Evolutionary conservation across 2,113 vertebrate genomes (phyloP).

Genomic region (Solea senegalensis): DNA sequence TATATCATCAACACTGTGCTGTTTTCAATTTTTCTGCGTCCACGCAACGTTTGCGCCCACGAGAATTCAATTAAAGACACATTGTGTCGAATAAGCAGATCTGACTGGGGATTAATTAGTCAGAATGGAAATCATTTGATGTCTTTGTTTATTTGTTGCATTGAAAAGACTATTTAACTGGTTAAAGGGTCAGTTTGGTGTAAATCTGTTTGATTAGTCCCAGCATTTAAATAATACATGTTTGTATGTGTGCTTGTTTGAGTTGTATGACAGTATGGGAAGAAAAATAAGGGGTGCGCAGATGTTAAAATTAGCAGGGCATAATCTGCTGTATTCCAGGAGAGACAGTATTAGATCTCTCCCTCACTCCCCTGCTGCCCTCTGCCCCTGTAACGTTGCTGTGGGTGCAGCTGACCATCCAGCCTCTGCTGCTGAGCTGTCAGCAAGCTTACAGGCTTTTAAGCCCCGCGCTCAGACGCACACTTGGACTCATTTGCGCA

Average conservation of each 20-base stretch:
- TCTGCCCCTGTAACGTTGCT: conserved; percentile 32
- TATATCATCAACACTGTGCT: background rate
- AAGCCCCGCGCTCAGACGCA: conserved; percentile 53
- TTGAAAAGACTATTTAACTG: background rate
- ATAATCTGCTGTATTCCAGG: conserved; percentile 55
- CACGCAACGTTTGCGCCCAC: conserved; percentile 49
- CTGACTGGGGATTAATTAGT: conserved; percentile 32
- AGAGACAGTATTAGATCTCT: conserved; percentile 29
- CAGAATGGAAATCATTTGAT: conserved; percentile 12
- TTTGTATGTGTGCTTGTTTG: background rate
- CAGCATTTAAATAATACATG: too few relatives aligned
- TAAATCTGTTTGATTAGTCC: background rate
- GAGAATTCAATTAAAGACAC: conserved; percentile 39
- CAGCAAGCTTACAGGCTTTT: conserved; percentile 58
- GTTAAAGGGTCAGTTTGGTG: background rate
- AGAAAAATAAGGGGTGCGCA: background rate
- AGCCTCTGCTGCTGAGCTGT: conserved; percentile 53
- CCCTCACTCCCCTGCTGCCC: conserved; percentile 15
- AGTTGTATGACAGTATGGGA: background rate
- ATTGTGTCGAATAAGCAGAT: conserved; percentile 17
- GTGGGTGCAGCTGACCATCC: conserved; percentile 53
- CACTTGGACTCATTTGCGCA: conserved; percentile 21
- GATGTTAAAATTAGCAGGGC: conserved; percentile 53
- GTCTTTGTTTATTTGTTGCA: background rate
- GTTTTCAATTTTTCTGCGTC: conserved; percentile 25